These are phyloP conservation scores for Lordiphosa fenestrarum DNA, from an alignment of 2,888 invertebrate species.

Conservation along the genomic window DNA sequence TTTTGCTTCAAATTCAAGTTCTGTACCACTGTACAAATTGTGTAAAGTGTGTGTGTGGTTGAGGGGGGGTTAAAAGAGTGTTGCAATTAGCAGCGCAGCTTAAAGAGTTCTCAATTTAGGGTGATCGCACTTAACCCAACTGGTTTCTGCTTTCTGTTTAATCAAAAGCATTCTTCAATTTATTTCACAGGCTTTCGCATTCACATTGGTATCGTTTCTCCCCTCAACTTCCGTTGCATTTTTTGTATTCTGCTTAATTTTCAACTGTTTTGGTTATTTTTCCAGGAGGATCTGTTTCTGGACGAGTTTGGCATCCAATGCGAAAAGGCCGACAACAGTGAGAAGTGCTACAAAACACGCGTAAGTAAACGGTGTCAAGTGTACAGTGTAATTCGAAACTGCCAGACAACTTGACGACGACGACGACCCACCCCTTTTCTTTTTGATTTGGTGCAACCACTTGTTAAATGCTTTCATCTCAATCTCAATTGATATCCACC, in stretches of 20 bases:
- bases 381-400: conserved; percentile 4
- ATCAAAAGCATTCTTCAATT: too few relatives aligned
- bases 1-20: too few relatives aligned
- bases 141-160: background rate
- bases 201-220: conserved; percentile 8
- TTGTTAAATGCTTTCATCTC: conserved; percentile 23
- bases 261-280: conserved; percentile 24
- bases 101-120: conserved; percentile 10
- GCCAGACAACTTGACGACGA: background rate
- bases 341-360: conserved; percentile 69
- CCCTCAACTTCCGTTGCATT: conserved; percentile 7
- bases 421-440: too few relatives aligned
- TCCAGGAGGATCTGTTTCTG: conserved; percentile 70
- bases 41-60: too few relatives aligned
- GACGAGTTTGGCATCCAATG: conserved; percentile 75
- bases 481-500: conserved; percentile 1
- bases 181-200: too few relatives aligned
- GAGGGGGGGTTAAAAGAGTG: too few relatives aligned
- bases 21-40: too few relatives aligned
- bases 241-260: background rate
- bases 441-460: conserved; percentile 8
- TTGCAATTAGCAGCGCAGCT: too few relatives aligned
- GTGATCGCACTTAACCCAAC: conserved; percentile 21
- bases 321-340: conserved; percentile 59
- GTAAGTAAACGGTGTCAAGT: conserved; percentile 59